Percentiles rank a stretch among this genome's conserved stretches.
Evolutionary conservation across 2,888 invertebrate species (phyloP).

Genomic region (Anodontia alba): DNA sequence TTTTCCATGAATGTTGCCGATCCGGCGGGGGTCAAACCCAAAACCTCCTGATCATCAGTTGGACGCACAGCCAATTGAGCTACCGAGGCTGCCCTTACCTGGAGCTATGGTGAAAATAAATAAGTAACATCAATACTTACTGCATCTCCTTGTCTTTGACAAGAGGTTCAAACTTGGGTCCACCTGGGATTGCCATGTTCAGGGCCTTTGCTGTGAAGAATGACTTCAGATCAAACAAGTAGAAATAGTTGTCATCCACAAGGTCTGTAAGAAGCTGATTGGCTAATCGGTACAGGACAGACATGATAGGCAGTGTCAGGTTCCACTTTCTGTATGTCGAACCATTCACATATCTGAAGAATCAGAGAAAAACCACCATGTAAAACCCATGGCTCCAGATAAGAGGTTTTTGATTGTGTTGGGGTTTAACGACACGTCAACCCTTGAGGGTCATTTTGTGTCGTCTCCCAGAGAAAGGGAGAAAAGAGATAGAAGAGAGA

Average conservation of each 20-base stretch:
- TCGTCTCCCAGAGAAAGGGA: too few relatives aligned
- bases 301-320: constrained; percentile 97
- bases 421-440: too few relatives aligned
- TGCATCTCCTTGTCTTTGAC: constrained; percentile 98
- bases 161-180: constrained; percentile 99
- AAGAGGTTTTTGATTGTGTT: too few relatives aligned
- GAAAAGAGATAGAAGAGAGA: too few relatives aligned
- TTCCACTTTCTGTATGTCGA: constrained; percentile 99
- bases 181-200: constrained; percentile 99
- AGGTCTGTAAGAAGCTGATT: constrained; percentile 99
- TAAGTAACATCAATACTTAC: constrained; percentile 88
- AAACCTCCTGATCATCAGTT: too few relatives aligned
- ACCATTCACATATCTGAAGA: constrained; percentile 93
- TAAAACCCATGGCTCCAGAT: too few relatives aligned
- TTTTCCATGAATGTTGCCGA: too few relatives aligned
- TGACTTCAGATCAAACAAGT: constrained; percentile 99
- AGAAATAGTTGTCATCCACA: constrained; percentile 99
- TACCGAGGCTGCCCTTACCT: too few relatives aligned
- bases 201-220: constrained; percentile 99
- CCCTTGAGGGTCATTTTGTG: too few relatives aligned
- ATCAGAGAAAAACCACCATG: background rate
- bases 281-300: constrained; percentile 97
- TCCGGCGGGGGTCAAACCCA: too few relatives aligned
- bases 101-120: too few relatives aligned
- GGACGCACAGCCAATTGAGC: too few relatives aligned